Evolutionary conservation across 2,888 invertebrate species (phyloP).

Genomic region (Polydrusus cervinus): DNA sequence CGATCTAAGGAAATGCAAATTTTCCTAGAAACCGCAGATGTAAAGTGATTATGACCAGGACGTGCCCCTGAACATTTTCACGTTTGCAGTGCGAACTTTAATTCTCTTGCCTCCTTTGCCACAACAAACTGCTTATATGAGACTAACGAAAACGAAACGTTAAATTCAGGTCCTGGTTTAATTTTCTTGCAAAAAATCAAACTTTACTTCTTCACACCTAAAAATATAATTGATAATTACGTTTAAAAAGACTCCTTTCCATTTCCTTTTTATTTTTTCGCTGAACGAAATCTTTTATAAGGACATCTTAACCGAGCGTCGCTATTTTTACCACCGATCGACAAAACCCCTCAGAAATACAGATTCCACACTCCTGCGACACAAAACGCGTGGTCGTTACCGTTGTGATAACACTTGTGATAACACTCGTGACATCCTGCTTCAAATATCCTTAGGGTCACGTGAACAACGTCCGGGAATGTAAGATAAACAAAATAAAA

Average conservation of each 20-base stretch:
- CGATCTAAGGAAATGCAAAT: constrained; percentile 8
- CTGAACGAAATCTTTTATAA: not conserved
- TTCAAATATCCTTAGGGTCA: constrained; percentile 33
- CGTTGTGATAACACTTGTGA: constrained; percentile 34
- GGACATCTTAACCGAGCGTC: not conserved
- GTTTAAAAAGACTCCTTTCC: not conserved
- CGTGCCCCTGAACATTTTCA: constrained; percentile 6
- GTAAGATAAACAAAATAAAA: constrained; percentile 48
- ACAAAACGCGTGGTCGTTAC: constrained; percentile 35
- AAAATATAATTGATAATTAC: not conserved
- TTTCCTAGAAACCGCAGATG: not conserved
- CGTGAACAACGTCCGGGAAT: constrained; percentile 16
- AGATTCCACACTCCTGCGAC: constrained; percentile 32
- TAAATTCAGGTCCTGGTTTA: no score
- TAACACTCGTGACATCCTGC: constrained; percentile 41
- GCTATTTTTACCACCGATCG: constrained; percentile 9
- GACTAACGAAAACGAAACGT: no score
- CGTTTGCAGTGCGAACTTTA: not conserved
- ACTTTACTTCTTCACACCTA: not conserved
- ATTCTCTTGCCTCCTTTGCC: not conserved
- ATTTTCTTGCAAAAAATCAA: no score
- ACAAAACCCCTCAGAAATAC: constrained; percentile 8
- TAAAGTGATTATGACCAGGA: constrained; percentile 12
- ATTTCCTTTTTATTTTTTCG: not conserved
- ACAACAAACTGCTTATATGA: not conserved